Evolutionary conservation across 2,888 invertebrate species (phyloP), one percentile per base, ranked within the genome.

Genomic region (Cremastinae sp.): DNA sequence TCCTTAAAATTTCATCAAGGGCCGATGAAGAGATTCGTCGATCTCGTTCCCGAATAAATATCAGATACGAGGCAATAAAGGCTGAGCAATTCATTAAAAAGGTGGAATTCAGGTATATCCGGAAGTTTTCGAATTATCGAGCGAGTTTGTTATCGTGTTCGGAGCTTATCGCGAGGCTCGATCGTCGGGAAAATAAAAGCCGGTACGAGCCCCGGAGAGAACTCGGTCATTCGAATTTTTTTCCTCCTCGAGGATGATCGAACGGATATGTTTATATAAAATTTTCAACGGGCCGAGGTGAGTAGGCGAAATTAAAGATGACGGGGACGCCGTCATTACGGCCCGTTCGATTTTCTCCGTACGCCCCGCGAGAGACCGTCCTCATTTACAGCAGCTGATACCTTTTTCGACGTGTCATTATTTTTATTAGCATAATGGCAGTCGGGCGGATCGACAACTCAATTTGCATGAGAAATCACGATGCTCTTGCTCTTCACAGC

Each of bases 391-490:
- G 83, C 84, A 82, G 85, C 83, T 83, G 84, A 81, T 82, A 81
- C 70, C 82, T 78, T 78, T 78, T 78, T 82, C 81, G 80, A 81
- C 80, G 82, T 81, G 82, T 82, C 83, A 85, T 85, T 84, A 85
- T 82, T 84, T 85, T 85, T 83, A 86, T 86, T 86, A 86, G 85
- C 86, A 86, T 86, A 86, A 86, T 86, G 84, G 85, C 85, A 84
- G 84, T 80, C 83, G 81, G 81, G 59, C 59, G 73, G 59, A 69
- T 76, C 73, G 73, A 86, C 86, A 85, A 85, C 84, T 86, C 84
- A 84, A 86, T 86, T 86, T 86, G 86, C 86, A 86, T 86, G 84
- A 81, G 82, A 86, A 86, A 86, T 86, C 84, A 84, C 82, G 83
- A 28, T 28, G 2, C 2, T 28, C 5, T 28, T 28, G 28, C 28